Evolutionary conservation across 2,888 invertebrate genomes (phyloP), one percentile per base, ranked within the genome.

Genomic region (Ariolimax columbianus): DNA sequence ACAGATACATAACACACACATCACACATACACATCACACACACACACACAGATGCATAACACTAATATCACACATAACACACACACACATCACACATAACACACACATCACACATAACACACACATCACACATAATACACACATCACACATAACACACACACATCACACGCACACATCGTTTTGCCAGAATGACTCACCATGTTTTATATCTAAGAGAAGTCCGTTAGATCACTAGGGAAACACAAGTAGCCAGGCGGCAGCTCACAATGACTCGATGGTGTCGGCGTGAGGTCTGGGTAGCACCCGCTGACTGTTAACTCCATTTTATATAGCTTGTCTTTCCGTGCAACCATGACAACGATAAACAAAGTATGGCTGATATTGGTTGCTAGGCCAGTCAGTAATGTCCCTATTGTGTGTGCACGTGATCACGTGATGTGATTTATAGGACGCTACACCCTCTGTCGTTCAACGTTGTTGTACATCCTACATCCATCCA

Each of bases 201-300:
- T 78, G 38, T 40, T 78, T 38, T 66, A 14, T n/a, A 9, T n/a
- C 40, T 66, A 30, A 30, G 14, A 17, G n/a, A 33, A 63, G n/a
- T 26, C 11, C 38, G n/a, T 17, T 11, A 19, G 43, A 30, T 30
- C 30, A 14, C 38, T 40, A 36, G 43, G 43, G 14, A 78, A 78
- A n/a, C 2, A 38, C 55, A 55, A 63, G 26, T n/a, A 43, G 17
- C 17, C 40, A 23, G 3, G 47, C 9, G 68, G 38, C 55, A 73
- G 73, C 82, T 82, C 82, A 82, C 82, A 43, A 47, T 73, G 82
- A 82, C 82, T 55, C 51, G 72, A 82, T n/a, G 82, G 40, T 30
- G 82, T 82, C 82, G 72, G 4, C 59, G 82, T 82, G 82, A 82
- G 82, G 73, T 82, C 59, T 73, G 73, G 23, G 17, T 80, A 40